Evolutionary conservation across 2,888 invertebrate species (phyloP).

Genomic region (Lottia gigantea): DNA sequence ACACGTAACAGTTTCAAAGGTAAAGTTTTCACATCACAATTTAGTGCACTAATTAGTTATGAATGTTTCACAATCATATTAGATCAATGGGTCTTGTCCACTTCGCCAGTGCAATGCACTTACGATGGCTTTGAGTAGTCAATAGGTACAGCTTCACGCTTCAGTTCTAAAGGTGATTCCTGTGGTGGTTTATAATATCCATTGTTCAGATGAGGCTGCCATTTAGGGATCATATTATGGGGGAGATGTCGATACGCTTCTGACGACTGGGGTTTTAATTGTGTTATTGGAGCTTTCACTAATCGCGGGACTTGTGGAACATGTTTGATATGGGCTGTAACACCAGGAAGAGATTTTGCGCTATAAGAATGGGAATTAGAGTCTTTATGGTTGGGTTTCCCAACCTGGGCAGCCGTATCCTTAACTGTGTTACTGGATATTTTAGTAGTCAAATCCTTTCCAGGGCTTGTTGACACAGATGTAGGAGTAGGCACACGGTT

Average conservation of each 20-base stretch:
- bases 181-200: constrained; percentile 1
- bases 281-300: background rate
- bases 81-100: too few relatives aligned
- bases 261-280: background rate
- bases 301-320: background rate
- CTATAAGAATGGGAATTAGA: background rate
- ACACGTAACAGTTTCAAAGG: too few relatives aligned
- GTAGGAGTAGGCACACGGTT: background rate
- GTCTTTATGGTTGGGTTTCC: background rate
- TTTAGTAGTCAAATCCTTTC: background rate
- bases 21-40: too few relatives aligned
- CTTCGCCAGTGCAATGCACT: too few relatives aligned
- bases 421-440: background rate
- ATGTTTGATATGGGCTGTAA: background rate
- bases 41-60: too few relatives aligned
- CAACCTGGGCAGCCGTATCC: background rate
- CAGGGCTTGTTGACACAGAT: background rate
- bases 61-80: too few relatives aligned
- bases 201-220: background rate
- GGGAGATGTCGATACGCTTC: background rate
- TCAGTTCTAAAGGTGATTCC: background rate
- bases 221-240: background rate
- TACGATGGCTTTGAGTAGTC: constrained; percentile 3
- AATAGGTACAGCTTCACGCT: background rate
- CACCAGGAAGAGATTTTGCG: background rate